Evolutionary conservation across 2,113 vertebrate genomes (phyloP).

Genomic region (Gymnocephalus cernua): DNA sequence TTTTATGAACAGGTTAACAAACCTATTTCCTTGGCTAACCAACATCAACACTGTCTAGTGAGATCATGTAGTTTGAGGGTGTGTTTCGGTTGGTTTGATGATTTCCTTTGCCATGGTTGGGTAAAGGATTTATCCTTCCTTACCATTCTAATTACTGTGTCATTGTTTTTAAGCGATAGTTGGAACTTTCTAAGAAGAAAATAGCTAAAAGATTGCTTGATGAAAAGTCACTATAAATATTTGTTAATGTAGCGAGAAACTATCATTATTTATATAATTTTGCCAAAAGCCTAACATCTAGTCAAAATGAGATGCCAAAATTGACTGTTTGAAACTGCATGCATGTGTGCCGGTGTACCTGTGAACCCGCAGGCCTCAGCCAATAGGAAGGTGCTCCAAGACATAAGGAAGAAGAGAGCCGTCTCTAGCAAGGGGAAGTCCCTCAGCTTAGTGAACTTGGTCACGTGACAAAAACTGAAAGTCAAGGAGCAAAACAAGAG

Average conservation of each 20-base stretch:
- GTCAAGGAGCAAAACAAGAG: constrained; percentile 68
- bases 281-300: too few relatives aligned
- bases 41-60: not conserved
- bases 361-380: constrained; percentile 97
- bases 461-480: constrained; percentile 85
- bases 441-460: constrained; percentile 96
- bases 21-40: not conserved
- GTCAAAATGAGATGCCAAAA: too few relatives aligned
- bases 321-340: not conserved
- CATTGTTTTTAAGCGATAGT: not conserved
- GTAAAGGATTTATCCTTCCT: not conserved
- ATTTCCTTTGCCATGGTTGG: not conserved
- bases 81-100: not conserved
- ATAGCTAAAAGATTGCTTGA: not conserved
- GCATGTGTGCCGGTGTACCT: constrained; percentile 79
- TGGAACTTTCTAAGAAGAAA: not conserved
- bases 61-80: not conserved
- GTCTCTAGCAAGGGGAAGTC: constrained; percentile 97
- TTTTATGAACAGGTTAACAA: not conserved
- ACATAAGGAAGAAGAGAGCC: constrained; percentile 97
- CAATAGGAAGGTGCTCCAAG: constrained; percentile 98
- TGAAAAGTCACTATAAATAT: not conserved
- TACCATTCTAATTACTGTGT: not conserved
- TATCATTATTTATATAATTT: too few relatives aligned
- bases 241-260: not conserved